Percentiles rank a stretch among this genome's conserved stretches.
Conservation (phyloP, 2,797 vertebrate species). For the Anniella stebbinsi region DNA sequence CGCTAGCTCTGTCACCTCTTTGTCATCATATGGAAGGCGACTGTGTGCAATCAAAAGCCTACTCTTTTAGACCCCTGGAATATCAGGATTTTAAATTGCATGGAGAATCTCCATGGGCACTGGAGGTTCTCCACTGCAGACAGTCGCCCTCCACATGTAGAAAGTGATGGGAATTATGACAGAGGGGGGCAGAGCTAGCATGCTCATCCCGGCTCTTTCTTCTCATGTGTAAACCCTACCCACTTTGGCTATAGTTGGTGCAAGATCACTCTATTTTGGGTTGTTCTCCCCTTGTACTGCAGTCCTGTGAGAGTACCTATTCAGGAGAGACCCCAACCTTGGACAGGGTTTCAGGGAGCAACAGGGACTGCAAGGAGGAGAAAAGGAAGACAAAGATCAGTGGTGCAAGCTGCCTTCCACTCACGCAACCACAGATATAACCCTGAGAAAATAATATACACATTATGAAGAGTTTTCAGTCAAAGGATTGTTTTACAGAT, state of each 20-base stretch:
- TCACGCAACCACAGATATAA: not conserved
- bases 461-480: conserved; percentile 41
- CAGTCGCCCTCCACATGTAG: too few relatives aligned
- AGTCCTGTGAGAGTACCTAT: not conserved
- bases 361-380: not conserved
- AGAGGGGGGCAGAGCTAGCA: too few relatives aligned
- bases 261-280: not conserved
- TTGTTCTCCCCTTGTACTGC: not conserved
- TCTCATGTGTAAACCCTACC: too few relatives aligned
- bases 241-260: not conserved
- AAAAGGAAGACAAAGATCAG: not conserved
- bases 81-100: too few relatives aligned
- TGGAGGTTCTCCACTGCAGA: too few relatives aligned
- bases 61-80: too few relatives aligned
- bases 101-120: too few relatives aligned
- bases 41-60: too few relatives aligned
- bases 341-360: not conserved
- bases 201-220: too few relatives aligned
- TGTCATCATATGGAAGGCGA: too few relatives aligned
- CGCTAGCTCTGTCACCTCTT: too few relatives aligned
- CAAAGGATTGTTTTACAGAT: conserved; percentile 30
- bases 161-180: too few relatives aligned
- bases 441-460: conserved; percentile 42
- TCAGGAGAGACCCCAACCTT: not conserved
- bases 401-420: not conserved